Conservation (phyloP, 2,797 vertebrate genomes). For the Novumbra hubbsi region DNA sequence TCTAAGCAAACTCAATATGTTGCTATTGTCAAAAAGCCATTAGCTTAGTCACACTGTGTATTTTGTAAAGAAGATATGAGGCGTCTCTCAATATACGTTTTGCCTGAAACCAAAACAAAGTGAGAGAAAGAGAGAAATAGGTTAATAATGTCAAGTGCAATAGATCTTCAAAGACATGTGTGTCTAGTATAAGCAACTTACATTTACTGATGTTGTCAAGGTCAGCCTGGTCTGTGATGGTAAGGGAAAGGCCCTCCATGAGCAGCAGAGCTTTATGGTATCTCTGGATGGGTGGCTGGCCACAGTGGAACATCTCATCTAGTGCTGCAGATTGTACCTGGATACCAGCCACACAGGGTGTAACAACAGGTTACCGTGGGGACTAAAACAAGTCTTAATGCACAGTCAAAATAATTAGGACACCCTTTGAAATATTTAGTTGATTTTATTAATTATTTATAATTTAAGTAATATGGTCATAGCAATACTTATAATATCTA, state of each 20-base stretch:
- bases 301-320: conserved; percentile 96
- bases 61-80: conserved; percentile 81
- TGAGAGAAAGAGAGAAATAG: conserved; percentile 39
- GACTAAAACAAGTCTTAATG: too few relatives aligned
- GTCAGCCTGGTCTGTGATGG: conserved; percentile 85
- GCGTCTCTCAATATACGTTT: conserved; percentile 88
- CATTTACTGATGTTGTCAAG: conserved; percentile 88
- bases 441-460: too few relatives aligned
- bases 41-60: conserved; percentile 64
- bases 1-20: not conserved
- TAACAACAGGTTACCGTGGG: too few relatives aligned
- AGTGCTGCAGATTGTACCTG: conserved; percentile 94
- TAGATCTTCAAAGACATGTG: not conserved
- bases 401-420: too few relatives aligned
- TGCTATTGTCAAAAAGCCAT: conserved; percentile 17
- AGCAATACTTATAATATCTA: too few relatives aligned
- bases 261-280: conserved; percentile 93
- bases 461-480: too few relatives aligned
- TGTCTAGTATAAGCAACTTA: conserved; percentile 60
- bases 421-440: too few relatives aligned
- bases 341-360: not conserved
- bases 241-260: conserved; percentile 90
- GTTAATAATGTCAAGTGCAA: not conserved
- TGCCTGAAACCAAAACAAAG: conserved; percentile 75
- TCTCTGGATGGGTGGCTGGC: conserved; percentile 82